Base-by-base conservation (phyloP, 2,888 invertebrate genomes). In the Odontocerum albicorne region DNA sequence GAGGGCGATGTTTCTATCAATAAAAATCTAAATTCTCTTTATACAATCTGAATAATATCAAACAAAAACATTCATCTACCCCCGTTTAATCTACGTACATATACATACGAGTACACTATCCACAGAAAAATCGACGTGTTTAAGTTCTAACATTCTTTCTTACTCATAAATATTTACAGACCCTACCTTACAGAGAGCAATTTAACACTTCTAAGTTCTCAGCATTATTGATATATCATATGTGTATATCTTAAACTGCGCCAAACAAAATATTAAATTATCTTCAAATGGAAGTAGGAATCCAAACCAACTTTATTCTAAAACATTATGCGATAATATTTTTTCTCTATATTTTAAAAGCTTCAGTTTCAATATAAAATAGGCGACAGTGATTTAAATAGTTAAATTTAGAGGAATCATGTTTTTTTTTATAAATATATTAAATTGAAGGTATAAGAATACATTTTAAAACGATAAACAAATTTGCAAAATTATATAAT, bases 21-120 rank as follows among this genome's bases (percentile, higher is more conserved):
- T 35, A 49, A 19, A 36, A 40, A 49, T 36, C 57, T 57, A 52
- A 45, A 51, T 33, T 21, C 33, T 49, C 22, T n/a, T 27, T 49
- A 17, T 46, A 53, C 46, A 53, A 44, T 21, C 10, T 49, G 20
- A 31, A 55, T 49, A 27, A 44, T 55, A 35, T 40, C 16, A 52
- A 49, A 55, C 39, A 38, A 44, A 57, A 47, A 53, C 39, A 53
- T 33, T 36, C 56, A 56, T 54, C 56, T 49, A 49, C 55, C 60
- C 61, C 52, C 56, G 57, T 56, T 59, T 58, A 60, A 53, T 44
- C 62, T 59, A 59, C 20, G 46, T 55, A 60, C 55, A 54, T 54
- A 57, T 75, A 77, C 75, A 76, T 71, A 70, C 71, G 71, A 75
- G n/a, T 47, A 45, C 35, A 51, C 22, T 43, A 44, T 49, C 47